These are phyloP conservation scores for Matsumurasca onukii DNA, from an alignment of 1,140 invertebrate species.

Conservation along the genomic window DNA sequence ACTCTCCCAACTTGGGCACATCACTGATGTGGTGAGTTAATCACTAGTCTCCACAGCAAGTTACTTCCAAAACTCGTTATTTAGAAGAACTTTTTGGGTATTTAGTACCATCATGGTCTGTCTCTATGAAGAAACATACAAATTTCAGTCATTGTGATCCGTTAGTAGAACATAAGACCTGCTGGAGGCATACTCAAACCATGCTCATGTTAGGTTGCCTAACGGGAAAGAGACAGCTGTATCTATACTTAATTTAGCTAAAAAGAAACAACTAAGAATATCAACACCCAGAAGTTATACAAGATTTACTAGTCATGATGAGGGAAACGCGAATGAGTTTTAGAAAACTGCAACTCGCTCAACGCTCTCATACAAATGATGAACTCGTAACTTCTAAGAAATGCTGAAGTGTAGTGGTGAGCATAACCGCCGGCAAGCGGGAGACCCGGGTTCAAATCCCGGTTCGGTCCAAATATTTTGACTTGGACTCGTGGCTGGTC, in stretches of 20 bases:
- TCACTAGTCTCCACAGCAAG: too few species aligned
- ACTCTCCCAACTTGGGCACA: slow-evolving; percentile 48
- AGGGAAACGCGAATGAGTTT: background rate
- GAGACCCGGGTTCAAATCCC: too few species aligned
- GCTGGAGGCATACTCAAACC: background rate
- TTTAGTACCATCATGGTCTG: background rate
- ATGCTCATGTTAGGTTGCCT: background rate
- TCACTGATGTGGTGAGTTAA: slow-evolving; percentile 48
- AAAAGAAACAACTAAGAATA: background rate
- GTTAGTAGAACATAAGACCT: background rate
- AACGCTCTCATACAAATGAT: background rate
- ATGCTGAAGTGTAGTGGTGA: background rate
- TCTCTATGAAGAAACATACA: background rate
- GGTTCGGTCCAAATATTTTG: too few species aligned
- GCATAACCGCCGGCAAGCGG: too few species aligned
- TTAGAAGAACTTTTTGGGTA: background rate
- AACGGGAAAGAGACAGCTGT: background rate
- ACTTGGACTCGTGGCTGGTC: too few species aligned
- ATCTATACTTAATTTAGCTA: background rate
- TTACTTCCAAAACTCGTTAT: slow-evolving; percentile 16
- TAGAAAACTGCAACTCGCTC: background rate
- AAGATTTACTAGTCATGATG: background rate
- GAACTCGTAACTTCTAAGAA: background rate
- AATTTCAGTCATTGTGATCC: background rate
- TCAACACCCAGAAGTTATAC: background rate